Conservation (phyloP, 2,888 invertebrate species). For the Drosophila paranaensis region DNA sequence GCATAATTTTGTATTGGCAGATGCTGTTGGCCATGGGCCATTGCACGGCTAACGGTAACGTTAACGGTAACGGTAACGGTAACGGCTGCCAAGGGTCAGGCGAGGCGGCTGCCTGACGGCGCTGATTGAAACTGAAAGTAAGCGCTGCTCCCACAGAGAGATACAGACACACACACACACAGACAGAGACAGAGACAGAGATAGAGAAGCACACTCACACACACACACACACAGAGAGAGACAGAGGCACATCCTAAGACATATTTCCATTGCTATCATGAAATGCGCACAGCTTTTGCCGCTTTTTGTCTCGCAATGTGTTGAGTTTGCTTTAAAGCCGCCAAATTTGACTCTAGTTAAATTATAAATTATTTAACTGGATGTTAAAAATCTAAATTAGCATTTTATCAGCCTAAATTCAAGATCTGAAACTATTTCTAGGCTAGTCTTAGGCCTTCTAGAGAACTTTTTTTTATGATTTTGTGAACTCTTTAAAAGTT, state of each 20-base stretch:
- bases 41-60: conserved; percentile 62
- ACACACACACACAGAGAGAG: conserved; percentile 8
- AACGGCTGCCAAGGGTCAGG: conserved; percentile 75
- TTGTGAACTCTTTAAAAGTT: too few relatives aligned
- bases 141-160: conserved; percentile 12
- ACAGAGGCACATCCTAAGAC: conserved; percentile 1
- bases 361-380: not conserved
- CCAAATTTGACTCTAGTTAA: not conserved
- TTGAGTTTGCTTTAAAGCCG: not conserved
- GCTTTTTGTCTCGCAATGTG: not conserved
- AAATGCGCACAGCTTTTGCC: conserved; percentile 6
- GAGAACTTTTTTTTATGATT: too few relatives aligned
- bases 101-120: conserved; percentile 34
- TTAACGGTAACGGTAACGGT: conserved; percentile 33
- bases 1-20: conserved; percentile 77
- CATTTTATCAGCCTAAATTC: not conserved
- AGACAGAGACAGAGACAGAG: conserved; percentile 4
- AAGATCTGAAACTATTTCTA: too few relatives aligned
- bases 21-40: conserved; percentile 66
- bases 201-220: conserved; percentile 3
- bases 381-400: too few relatives aligned
- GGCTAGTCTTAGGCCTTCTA: too few relatives aligned
- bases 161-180: conserved; percentile 7
- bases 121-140: conserved; percentile 69
- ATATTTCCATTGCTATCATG: conserved; percentile 47